Evolutionary conservation across 92 coral and sea anemone genomes (phyloP).

Genomic region (Palythoa grandiflora): DNA sequence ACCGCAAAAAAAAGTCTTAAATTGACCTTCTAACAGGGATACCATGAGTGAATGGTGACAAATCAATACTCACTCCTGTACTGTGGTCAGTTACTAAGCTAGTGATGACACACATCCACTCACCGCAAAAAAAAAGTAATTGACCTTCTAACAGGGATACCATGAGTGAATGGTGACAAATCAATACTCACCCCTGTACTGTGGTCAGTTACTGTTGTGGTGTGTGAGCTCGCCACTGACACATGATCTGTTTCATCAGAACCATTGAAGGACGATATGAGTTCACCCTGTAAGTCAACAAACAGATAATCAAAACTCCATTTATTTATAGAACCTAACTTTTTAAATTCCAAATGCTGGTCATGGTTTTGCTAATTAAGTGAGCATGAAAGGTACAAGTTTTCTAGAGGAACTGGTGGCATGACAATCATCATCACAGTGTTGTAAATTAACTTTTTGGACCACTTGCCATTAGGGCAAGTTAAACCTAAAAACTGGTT

Average conservation of each 20-base stretch:
- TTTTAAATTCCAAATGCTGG: no score
- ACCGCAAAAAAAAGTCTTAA: background rate
- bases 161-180: background rate
- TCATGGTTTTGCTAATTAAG: no score
- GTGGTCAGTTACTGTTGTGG: slow-evolving; percentile 23
- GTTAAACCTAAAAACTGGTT: no score
- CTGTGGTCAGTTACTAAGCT: background rate
- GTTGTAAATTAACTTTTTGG: no score
- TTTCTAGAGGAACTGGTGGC: no score
- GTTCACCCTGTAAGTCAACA: slow-evolving; percentile 61
- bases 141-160: background rate
- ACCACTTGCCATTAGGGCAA: no score
- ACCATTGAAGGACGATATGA: slow-evolving; percentile 70
- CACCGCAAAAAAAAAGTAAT: background rate
- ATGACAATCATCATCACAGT: no score
- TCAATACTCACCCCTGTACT: slow-evolving; percentile 22
- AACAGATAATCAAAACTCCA: background rate
- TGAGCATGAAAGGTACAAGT: no score
- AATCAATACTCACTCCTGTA: slow-evolving; percentile 8
- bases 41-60: background rate
- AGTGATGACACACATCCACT: background rate
- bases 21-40: background rate
- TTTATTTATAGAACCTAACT: no score
- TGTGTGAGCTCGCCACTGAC: slow-evolving; percentile 40
- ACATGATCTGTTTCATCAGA: slow-evolving; percentile 70